A percentile compares a stretch with the other conserved stretches of the same genome.
phyloP scores from a whole-genome alignment of 1,140 invertebrate genomes.

The Eriocheir sinensis region DNA sequence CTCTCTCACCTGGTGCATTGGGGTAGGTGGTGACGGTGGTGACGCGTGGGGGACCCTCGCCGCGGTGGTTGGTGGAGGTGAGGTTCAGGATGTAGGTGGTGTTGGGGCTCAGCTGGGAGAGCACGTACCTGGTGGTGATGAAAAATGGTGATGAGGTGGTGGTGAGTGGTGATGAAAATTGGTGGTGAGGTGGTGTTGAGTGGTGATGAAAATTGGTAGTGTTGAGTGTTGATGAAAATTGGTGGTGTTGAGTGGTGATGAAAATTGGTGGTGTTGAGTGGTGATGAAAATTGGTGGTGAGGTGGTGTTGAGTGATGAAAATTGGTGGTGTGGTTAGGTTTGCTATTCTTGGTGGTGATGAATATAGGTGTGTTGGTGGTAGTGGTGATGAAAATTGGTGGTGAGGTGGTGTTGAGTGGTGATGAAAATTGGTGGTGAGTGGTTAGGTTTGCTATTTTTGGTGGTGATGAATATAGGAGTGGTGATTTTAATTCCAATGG shows the following conservation, averaged over 20 bases:
- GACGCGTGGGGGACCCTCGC: slow-evolving; percentile 63
- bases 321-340: too few species aligned
- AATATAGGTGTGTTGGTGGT: neutral
- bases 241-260: slow-evolving; percentile 67
- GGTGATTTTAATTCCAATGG: too few species aligned
- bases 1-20: slow-evolving; percentile 66
- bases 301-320: too few species aligned
- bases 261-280: neutral
- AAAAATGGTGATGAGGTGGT: neutral
- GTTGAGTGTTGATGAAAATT: too few species aligned
- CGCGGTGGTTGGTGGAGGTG: slow-evolving; percentile 73
- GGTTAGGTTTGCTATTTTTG: too few species aligned
- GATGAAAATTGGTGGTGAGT: too few species aligned
- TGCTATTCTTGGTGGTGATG: slow-evolving; percentile 64
- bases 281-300: neutral
- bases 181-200: neutral
- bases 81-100: slow-evolving; percentile 75
- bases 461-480: too few species aligned
- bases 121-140: slow-evolving; percentile 69
- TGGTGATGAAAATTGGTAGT: too few species aligned
- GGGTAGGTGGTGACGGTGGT: slow-evolving; percentile 76
- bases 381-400: neutral
- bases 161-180: neutral
- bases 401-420: too few species aligned
- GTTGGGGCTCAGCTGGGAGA: slow-evolving; percentile 65